Evolutionary conservation across 2,797 vertebrate genomes (phyloP), one percentile per base, ranked within the genome.

Genomic region (Choloepus didactylus): DNA sequence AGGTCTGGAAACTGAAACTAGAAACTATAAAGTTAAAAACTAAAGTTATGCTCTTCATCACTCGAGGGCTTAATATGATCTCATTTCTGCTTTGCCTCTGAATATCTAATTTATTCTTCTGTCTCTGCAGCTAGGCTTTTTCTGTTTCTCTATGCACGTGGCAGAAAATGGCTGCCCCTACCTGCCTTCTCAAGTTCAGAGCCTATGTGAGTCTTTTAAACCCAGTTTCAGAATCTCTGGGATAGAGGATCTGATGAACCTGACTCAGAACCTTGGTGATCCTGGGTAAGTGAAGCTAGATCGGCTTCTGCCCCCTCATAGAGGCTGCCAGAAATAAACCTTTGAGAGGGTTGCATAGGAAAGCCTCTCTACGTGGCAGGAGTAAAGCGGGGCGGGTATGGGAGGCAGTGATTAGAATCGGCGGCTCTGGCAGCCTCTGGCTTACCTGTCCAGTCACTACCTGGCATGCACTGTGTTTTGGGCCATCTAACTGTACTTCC

Each of bases 341-440:
- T 10, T 9, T 8, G 60, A 70, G 12, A 25, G 19, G 6, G 6
- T 12, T 25, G 23, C 18, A 38, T 89, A 27, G 64, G 21, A n/a
- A 70, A 51, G 9, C 5, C 10, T 73, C 12, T 51, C 5, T 7
- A 3, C 6, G 0, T 44, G 5, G 44, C 15, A 2, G 60, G 38
- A 27, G 11, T 18, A 31, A 6, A 5, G 19, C n/a, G 2, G 27
- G 35, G 1, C 35, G 6, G 10, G 10, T 56, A 18, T 19, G 54
- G 16, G 54, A 51, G 7, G 4, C 21, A 19, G 21, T 18, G 54
- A 6, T 31, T 0, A 12, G 21, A 3, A 21, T 11, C 6, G 44
- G 59, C 51, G 31, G 2, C 16, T 0, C 6, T 3, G n/a, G 49
- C 4, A 0, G 2, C 60, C 56, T 18, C 27, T 1, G 0, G 9